phyloP scores from a whole-genome alignment of 1,140 invertebrate species.

The Chymomyza costata region DNA sequence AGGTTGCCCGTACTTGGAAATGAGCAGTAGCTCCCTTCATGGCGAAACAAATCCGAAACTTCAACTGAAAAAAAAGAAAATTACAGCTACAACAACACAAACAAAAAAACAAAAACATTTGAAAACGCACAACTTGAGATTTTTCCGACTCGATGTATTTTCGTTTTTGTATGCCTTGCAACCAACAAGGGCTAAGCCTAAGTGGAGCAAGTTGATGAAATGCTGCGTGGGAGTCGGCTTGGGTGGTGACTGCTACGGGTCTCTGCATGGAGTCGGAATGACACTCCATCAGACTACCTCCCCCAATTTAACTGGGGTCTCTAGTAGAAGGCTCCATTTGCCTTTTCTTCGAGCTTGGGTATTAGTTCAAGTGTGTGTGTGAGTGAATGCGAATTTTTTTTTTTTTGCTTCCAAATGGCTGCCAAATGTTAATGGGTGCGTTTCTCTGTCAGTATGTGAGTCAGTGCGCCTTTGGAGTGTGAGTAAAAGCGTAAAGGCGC shows the following conservation, averaged over 20 bases:
- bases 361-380: constrained; percentile 1
- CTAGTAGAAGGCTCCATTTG: no score
- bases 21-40: constrained; percentile 39
- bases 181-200: constrained; percentile 1
- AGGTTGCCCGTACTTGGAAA: constrained; percentile 71
- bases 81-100: constrained; percentile 8
- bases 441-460: neutral
- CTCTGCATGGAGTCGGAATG: no score
- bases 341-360: constrained; percentile 7
- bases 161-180: neutral
- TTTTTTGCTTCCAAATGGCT: no score
- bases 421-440: no score
- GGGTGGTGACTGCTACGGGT: no score
- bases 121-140: constrained; percentile 36
- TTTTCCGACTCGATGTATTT: constrained; percentile 42
- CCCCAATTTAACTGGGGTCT: no score
- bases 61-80: constrained; percentile 15
- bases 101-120: constrained; percentile 11
- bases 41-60: no score
- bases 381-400: no score
- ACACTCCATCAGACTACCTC: no score
- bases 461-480: neutral
- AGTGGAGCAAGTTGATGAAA: constrained; percentile 46
- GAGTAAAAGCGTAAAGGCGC: constrained; percentile 54
- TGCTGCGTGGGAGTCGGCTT: no score